Percentiles rank a stretch among this genome's conserved stretches.
These are phyloP conservation scores for Cygnus olor DNA, from an alignment of 2,797 vertebrate genomes.

Conservation along the genomic window DNA sequence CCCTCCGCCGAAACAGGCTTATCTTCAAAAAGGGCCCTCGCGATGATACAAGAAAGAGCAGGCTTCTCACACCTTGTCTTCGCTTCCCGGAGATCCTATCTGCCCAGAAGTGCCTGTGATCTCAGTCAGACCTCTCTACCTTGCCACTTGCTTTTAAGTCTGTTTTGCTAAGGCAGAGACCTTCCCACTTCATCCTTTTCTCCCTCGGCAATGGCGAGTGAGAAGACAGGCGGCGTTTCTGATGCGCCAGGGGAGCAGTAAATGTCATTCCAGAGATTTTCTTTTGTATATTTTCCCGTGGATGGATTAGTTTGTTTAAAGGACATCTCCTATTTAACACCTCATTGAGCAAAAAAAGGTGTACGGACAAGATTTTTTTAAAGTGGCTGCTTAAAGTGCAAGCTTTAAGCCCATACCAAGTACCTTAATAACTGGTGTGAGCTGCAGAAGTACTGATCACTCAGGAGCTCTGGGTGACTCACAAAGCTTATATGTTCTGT, in stretches of 20 bases:
- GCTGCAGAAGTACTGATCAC: neutral
- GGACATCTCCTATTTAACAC: conserved; percentile 53
- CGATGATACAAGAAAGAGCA: conserved; percentile 65
- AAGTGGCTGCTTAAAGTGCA: neutral
- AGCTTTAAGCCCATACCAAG: neutral
- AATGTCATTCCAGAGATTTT: conserved; percentile 18
- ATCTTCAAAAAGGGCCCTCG: conserved; percentile 66
- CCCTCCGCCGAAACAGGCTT: neutral
- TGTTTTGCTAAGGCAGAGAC: conserved; percentile 39
- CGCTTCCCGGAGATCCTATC: conserved; percentile 69
- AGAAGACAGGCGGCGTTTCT: neutral
- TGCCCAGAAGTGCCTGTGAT: conserved; percentile 66
- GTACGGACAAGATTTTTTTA: neutral
- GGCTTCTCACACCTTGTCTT: conserved; percentile 73
- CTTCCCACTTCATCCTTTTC: conserved; percentile 55
- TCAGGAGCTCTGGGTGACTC: neutral
- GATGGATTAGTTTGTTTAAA: conserved; percentile 52
- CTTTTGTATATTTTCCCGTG: conserved; percentile 44
- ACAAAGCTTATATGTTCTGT: neutral
- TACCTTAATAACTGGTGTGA: neutral
- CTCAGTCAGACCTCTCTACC: conserved; percentile 63
- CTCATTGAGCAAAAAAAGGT: conserved; percentile 37
- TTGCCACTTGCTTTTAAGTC: conserved; percentile 68
- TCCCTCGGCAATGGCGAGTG: neutral
- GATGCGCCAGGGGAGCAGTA: neutral